These are phyloP conservation scores for Uropetala carovei DNA, from an alignment of 2,888 invertebrate species.

Conservation along the genomic window DNA sequence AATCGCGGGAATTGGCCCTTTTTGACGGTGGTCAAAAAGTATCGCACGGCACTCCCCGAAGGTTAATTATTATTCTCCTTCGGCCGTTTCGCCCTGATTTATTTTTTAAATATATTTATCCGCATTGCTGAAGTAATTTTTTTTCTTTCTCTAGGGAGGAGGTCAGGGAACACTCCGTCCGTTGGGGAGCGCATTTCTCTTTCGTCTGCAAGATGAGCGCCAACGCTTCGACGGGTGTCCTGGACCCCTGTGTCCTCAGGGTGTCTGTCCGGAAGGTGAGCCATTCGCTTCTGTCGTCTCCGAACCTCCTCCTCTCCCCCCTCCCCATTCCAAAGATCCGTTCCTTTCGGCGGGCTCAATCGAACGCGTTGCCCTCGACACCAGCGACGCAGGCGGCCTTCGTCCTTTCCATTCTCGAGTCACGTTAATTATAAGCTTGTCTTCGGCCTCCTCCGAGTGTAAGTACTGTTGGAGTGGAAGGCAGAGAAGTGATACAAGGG, in stretches of 20 bases:
- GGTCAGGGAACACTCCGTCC: slow-evolving; percentile 94
- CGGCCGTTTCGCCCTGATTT: neutral
- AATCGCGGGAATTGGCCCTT: neutral
- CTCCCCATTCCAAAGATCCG: no score
- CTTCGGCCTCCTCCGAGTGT: no score
- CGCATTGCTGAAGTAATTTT: slow-evolving; percentile 60
- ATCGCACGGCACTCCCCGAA: neutral
- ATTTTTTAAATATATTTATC: neutral
- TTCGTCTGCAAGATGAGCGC: slow-evolving; percentile 98
- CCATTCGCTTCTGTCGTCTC: slow-evolving; percentile 20
- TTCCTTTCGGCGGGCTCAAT: neutral
- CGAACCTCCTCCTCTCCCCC: neutral
- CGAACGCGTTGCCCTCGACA: no score
- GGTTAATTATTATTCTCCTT: neutral
- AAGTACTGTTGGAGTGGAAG: no score
- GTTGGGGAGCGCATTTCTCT: slow-evolving; percentile 93
- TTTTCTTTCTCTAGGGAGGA: slow-evolving; percentile 84
- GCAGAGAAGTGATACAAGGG: no score
- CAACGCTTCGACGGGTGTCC: slow-evolving; percentile 94
- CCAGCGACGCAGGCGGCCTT: no score
- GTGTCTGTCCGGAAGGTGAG: slow-evolving; percentile 95
- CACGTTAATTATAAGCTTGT: no score
- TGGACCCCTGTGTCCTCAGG: slow-evolving; percentile 94
- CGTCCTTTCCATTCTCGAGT: no score
- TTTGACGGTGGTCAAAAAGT: neutral